These are phyloP conservation scores for Ctenosaura bakeri DNA, from an alignment of 2,797 vertebrate species.

Conservation along the genomic window DNA sequence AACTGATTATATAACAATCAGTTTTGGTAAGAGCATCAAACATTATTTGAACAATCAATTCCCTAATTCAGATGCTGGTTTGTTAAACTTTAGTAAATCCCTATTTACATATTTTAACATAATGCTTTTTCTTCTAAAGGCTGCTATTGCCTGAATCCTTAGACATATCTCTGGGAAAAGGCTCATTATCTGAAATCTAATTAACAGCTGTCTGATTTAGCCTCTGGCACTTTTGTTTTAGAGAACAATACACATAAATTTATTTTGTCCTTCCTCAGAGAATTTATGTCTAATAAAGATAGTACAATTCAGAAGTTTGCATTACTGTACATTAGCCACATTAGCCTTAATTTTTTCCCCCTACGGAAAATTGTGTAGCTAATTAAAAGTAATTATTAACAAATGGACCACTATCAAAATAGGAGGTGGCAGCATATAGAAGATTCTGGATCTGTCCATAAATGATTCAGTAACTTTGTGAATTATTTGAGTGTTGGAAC, in stretches of 20 bases:
- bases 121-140: not conserved
- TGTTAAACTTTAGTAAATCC: not conserved
- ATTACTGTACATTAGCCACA: not conserved
- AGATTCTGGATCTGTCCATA: not conserved
- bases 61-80: not conserved
- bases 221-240: not conserved
- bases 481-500: not conserved
- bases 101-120: not conserved
- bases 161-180: not conserved
- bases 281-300: not conserved
- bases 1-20: not conserved
- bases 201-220: not conserved
- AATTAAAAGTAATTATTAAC: not conserved
- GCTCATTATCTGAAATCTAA: not conserved
- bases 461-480: not conserved
- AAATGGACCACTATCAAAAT: not conserved
- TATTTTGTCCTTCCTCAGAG: not conserved
- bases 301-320: not conserved
- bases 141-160: not conserved
- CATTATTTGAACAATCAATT: too few species aligned
- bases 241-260: not conserved
- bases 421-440: not conserved
- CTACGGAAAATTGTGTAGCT: not conserved
- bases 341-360: not conserved
- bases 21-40: not conserved